These are phyloP conservation scores for Aulostomus chinensis DNA, from an alignment of 2,797 vertebrate genomes.

Conservation along the genomic window DNA sequence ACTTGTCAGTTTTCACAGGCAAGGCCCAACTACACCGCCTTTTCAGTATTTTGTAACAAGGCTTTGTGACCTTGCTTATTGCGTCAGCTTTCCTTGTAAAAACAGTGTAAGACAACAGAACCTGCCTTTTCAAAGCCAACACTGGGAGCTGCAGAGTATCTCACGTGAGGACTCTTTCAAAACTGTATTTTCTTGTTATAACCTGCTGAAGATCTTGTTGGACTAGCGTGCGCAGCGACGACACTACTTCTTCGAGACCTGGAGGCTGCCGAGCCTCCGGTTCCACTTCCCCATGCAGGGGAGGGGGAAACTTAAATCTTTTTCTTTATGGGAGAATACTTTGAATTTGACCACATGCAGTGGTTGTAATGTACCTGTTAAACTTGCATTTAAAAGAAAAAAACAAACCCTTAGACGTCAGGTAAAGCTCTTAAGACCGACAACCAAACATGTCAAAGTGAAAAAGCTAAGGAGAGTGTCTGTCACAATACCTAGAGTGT, in stretches of 20 bases:
- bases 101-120: constrained; percentile 51
- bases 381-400: constrained; percentile 54
- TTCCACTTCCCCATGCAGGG: constrained; percentile 10
- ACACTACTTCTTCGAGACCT: constrained; percentile 62
- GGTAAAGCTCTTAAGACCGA: constrained; percentile 16
- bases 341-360: constrained; percentile 71
- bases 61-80: constrained; percentile 50
- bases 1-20: constrained; percentile 41
- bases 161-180: constrained; percentile 26
- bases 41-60: constrained; percentile 63
- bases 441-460: constrained; percentile 25
- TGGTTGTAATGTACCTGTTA: constrained; percentile 71
- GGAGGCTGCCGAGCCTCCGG: constrained; percentile 23
- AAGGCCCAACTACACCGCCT: constrained; percentile 35
- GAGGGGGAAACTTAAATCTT: constrained; percentile 26
- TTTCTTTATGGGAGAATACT: constrained; percentile 69
- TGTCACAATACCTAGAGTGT: constrained; percentile 45
- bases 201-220: constrained; percentile 62
- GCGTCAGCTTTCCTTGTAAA: constrained; percentile 59
- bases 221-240: constrained; percentile 29
- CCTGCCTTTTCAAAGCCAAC: constrained; percentile 53
- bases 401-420: constrained; percentile 6
- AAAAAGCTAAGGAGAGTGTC: constrained; percentile 8
- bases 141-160: constrained; percentile 55
- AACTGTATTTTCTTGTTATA: constrained; percentile 64